A percentile compares a stretch with the other conserved stretches of the same genome.
These are phyloP conservation scores for Gorsachius magnificus DNA, from an alignment of 2,797 vertebrate species.

Conservation along the genomic window DNA sequence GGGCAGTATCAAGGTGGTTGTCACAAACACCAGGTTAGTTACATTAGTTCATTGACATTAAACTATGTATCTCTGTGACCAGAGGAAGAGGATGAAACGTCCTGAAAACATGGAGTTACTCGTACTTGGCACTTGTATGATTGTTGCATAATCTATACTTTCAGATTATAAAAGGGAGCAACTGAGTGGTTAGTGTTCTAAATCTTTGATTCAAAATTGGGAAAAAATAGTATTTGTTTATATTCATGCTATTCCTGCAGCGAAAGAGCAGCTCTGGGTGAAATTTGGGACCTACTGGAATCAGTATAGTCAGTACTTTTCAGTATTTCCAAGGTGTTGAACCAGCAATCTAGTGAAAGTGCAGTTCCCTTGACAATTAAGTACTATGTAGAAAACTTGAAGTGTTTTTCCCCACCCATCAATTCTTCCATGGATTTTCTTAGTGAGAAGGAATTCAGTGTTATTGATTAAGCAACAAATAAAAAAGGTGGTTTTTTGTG, in stretches of 20 bases:
- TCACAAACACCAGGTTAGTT: neutral
- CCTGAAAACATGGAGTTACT: neutral
- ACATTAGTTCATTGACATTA: neutral
- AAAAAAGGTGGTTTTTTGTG: neutral
- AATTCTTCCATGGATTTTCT: neutral
- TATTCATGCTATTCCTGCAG: neutral
- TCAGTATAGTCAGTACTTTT: neutral
- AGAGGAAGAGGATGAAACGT: neutral
- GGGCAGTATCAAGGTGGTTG: neutral
- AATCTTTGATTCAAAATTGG: neutral
- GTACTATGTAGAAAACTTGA: neutral
- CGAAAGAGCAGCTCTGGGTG: neutral
- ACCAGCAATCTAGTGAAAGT: neutral
- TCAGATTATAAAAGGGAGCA: neutral
- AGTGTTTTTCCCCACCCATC: neutral
- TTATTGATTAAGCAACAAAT: conserved; percentile 22
- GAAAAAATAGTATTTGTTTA: neutral
- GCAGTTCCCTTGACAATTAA: neutral
- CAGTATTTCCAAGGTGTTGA: neutral
- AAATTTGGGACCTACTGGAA: neutral
- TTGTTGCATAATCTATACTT: neutral
- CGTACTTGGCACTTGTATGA: neutral
- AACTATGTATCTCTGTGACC: neutral
- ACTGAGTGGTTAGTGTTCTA: neutral
- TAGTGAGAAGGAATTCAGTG: neutral